These are phyloP conservation scores for Thaleichthys pacificus DNA, from an alignment of 2,797 vertebrate genomes.

Conservation along the genomic window DNA sequence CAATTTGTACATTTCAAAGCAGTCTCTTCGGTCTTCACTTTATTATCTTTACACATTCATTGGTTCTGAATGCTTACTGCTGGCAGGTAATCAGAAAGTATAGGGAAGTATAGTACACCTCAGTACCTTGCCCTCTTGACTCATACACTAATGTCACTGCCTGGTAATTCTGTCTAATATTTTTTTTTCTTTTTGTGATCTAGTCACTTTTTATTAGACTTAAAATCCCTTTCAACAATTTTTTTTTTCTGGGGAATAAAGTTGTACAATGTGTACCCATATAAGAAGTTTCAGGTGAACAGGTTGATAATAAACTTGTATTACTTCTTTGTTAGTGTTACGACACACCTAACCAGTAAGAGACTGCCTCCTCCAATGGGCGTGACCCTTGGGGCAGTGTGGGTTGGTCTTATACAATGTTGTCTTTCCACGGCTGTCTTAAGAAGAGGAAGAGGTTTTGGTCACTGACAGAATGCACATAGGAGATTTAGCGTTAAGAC, in stretches of 20 bases:
- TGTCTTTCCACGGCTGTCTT: conserved; percentile 44
- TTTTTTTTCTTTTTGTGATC: too few relatives aligned
- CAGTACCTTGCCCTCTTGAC: conserved; percentile 22
- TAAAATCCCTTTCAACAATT: too few relatives aligned
- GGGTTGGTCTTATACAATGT: conserved; percentile 51
- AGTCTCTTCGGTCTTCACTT: too few relatives aligned
- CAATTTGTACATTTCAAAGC: too few relatives aligned
- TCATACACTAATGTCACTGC: conserved; percentile 31
- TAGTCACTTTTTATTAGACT: too few relatives aligned
- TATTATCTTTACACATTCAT: too few relatives aligned
- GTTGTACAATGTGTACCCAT: not conserved
- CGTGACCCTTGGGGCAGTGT: conserved; percentile 27
- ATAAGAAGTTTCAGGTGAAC: too few relatives aligned
- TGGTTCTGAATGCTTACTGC: too few relatives aligned
- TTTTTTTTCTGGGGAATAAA: too few relatives aligned
- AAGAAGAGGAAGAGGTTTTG: conserved; percentile 43
- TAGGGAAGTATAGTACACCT: too few relatives aligned
- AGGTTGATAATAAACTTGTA: not conserved
- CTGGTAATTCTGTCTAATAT: conserved; percentile 20
- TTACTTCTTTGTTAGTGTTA: conserved; percentile 13
- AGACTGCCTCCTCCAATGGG: conserved; percentile 32
- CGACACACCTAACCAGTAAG: conserved; percentile 39
- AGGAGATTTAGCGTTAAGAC: conserved; percentile 50
- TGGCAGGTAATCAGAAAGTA: too few relatives aligned
- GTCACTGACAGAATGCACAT: conserved; percentile 47